Conservation (phyloP, 92 coral and sea anemone species). For the Phymanthus crucifer region DNA sequence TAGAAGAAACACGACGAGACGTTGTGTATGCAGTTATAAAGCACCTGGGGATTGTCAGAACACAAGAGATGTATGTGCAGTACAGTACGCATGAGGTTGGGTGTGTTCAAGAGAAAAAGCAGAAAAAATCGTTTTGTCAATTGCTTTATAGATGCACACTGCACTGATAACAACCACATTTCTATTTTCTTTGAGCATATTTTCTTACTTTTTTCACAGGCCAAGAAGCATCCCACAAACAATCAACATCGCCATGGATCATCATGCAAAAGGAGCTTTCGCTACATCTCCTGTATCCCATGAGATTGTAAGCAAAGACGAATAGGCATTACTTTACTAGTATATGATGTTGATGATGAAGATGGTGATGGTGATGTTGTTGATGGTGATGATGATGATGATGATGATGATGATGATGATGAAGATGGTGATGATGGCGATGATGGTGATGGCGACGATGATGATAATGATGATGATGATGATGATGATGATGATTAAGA, state of each 20-base stretch:
- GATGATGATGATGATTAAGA: background rate
- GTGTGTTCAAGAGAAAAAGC: too few relatives aligned
- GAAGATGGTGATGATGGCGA: background rate
- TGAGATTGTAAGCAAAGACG: conserved; percentile 59
- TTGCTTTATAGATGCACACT: too few relatives aligned
- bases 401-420: background rate
- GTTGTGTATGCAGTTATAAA: too few relatives aligned
- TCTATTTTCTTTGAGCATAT: too few relatives aligned
- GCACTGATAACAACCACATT: too few relatives aligned
- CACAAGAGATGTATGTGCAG: too few relatives aligned
- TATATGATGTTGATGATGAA: background rate
- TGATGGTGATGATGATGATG: background rate
- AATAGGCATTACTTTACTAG: too few relatives aligned
- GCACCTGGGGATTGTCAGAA: too few relatives aligned
- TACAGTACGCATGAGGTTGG: too few relatives aligned
- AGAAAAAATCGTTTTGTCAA: too few relatives aligned
- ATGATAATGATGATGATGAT: background rate
- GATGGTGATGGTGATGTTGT: background rate
- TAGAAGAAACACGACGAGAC: too few relatives aligned
- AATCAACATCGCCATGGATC: conserved; percentile 23
- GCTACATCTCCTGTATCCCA: conserved; percentile 60
- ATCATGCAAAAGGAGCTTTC: conserved; percentile 81
- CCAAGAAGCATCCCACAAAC: conserved; percentile 32
- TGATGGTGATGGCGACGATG: background rate
- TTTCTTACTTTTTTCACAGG: background rate